Conservation (phyloP, 2,113 vertebrate genomes). For the Eulemur rufifrons region DNA sequence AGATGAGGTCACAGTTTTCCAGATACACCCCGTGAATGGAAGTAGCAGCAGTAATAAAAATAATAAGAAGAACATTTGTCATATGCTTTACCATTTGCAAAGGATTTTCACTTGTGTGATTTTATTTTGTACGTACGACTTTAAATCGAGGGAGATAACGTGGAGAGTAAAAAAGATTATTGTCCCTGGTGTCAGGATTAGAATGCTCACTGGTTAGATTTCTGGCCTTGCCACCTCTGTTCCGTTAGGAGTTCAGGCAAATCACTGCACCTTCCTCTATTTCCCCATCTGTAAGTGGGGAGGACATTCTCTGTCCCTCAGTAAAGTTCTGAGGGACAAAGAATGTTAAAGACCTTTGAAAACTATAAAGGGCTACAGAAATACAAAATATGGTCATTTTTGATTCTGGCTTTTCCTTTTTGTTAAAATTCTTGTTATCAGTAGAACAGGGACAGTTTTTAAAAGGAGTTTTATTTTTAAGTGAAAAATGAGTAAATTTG, state of each 20-base stretch:
- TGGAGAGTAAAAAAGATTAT: too few relatives aligned
- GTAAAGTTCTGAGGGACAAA: neutral
- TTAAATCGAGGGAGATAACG: neutral
- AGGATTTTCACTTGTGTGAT: neutral
- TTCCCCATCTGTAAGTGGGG: neutral
- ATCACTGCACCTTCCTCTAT: neutral
- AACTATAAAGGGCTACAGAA: neutral
- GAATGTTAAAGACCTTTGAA: neutral
- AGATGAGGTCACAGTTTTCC: neutral
- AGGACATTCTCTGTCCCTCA: neutral
- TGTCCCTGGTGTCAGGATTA: neutral
- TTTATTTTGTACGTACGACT: neutral
- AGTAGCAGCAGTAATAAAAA: neutral
- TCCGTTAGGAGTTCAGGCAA: neutral
- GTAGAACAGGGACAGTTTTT: neutral
- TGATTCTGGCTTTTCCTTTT: neutral
- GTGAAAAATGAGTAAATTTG: neutral
- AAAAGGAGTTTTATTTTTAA: conserved; percentile 41
- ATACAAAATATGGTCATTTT: neutral
- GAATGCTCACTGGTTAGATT: neutral
- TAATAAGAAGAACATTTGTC: neutral
- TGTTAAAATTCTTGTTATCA: neutral
- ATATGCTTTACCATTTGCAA: neutral
- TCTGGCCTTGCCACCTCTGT: neutral
- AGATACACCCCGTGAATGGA: neutral